These are phyloP conservation scores for Elephantulus edwardii DNA, from an alignment of 2,113 vertebrate genomes.

Conservation along the genomic window DNA sequence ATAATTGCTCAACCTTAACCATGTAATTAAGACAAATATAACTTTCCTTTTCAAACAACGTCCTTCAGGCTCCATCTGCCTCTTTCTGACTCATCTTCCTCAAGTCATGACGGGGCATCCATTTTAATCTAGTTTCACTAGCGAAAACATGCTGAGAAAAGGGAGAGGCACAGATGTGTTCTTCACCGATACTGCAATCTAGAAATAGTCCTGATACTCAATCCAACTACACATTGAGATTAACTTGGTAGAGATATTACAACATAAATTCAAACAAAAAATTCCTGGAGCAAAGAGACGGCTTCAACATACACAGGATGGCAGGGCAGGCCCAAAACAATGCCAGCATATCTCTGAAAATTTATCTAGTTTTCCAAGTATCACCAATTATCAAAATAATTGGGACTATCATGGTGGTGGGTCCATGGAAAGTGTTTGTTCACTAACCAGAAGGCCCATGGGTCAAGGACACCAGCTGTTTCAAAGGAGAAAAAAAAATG, in stretches of 20 bases:
- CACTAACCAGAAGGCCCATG: too few relatives aligned
- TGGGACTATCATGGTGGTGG: too few relatives aligned
- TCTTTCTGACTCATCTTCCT: not conserved
- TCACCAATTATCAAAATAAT: not conserved
- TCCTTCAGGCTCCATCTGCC: not conserved
- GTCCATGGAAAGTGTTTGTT: too few relatives aligned
- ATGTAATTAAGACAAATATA: not conserved
- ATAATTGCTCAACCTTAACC: not conserved
- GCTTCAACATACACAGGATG: not conserved
- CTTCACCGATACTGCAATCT: not conserved
- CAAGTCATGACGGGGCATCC: not conserved
- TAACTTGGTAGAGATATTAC: not conserved
- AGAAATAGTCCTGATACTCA: not conserved
- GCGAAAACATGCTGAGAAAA: not conserved
- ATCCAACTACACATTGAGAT: not conserved
- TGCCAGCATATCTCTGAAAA: not conserved
- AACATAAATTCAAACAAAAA: not conserved
- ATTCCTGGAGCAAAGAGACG: accelerated
- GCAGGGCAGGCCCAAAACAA: not conserved
- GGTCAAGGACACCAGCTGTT: too few relatives aligned
- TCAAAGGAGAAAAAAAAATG: too few relatives aligned
- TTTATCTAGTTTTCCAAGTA: not conserved
- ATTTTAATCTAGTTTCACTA: not conserved
- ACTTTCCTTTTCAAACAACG: not conserved
- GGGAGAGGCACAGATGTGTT: not conserved